A percentile compares a stretch with the other conserved stretches of the same genome.
Conservation (phyloP, 2,888 invertebrate genomes). For the Cepaea hortensis region DNA sequence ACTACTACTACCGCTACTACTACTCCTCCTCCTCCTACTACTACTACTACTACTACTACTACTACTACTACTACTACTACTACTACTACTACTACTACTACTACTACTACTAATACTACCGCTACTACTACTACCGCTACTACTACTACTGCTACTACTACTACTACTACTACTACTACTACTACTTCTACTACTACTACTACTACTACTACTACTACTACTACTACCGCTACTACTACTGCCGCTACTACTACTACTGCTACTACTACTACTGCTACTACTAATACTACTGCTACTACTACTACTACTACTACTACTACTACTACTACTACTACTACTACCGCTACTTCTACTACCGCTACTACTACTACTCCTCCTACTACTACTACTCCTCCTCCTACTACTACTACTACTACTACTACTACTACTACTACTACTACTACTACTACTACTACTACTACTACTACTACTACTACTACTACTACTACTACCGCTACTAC, state of each 20-base stretch:
- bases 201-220: not conserved
- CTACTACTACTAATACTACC: too few species aligned
- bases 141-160: not conserved
- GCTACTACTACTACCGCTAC: not conserved
- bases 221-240: not conserved
- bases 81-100: not conserved
- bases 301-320: not conserved
- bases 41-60: too few species aligned
- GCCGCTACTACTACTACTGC: not conserved
- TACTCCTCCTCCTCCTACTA: too few species aligned
- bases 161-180: not conserved
- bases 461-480: too few species aligned
- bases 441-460: too few species aligned
- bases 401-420: not conserved
- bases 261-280: not conserved
- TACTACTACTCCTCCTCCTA: too few species aligned
- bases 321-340: not conserved
- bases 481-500: too few species aligned
- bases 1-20: not conserved
- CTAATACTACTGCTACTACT: too few species aligned
- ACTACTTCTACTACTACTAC: not conserved
- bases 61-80: not conserved
- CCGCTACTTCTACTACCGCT: not conserved
- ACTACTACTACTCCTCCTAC: too few species aligned
- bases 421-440: not conserved